Conservation (phyloP, 2,113 vertebrate genomes). For the Ptyas mucosa region DNA sequence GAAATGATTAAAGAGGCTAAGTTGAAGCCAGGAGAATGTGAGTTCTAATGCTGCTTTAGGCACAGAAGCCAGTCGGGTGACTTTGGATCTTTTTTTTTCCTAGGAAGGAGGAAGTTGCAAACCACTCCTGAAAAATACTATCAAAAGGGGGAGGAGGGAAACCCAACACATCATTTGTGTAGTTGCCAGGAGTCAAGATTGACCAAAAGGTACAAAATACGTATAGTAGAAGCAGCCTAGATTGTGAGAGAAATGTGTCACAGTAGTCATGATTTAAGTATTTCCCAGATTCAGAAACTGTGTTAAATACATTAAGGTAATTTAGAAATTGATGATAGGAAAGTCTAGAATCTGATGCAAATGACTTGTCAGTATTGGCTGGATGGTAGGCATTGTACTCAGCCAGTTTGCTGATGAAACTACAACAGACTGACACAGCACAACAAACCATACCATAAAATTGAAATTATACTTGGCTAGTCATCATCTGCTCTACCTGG, state of each 20-base stretch:
- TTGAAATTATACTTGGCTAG: neutral
- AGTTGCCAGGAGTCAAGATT: neutral
- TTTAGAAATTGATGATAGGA: neutral
- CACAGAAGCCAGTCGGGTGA: neutral
- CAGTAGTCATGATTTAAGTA: slow-evolving; percentile 81
- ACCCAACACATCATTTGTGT: neutral
- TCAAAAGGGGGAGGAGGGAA: neutral
- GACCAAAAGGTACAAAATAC: neutral
- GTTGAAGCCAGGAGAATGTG: neutral
- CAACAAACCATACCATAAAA: neutral
- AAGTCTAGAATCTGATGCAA: neutral
- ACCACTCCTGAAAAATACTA: neutral
- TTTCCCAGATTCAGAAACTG: slow-evolving; percentile 81
- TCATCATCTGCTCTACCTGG: neutral
- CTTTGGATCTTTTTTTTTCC: neutral
- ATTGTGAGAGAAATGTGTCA: slow-evolving; percentile 74
- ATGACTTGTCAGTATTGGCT: neutral
- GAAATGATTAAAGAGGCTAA: neutral
- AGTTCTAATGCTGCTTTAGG: neutral
- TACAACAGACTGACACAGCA: neutral
- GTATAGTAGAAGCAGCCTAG: slow-evolving; percentile 77
- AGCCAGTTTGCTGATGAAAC: neutral
- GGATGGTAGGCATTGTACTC: neutral
- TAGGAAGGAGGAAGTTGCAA: neutral
- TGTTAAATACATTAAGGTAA: slow-evolving; percentile 10